phyloP scores from a whole-genome alignment of 2,113 vertebrate species.

The Ageneiosus marmoratus region DNA sequence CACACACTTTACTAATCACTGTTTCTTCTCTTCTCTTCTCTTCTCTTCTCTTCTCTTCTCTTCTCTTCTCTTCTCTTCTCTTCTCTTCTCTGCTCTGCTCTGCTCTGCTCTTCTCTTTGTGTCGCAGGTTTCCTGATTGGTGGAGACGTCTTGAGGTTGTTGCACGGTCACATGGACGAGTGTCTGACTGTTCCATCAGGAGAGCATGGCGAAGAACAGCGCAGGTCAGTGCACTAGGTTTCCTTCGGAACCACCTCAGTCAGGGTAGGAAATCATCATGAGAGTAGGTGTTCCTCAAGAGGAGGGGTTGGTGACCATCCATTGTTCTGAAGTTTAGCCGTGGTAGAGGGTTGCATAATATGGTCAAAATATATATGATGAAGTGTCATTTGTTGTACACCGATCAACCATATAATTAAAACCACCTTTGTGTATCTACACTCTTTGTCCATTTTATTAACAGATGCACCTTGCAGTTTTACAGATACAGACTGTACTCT shows the following conservation, averaged over 20 bases:
- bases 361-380: background rate
- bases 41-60: background rate
- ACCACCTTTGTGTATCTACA: no score
- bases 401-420: no score
- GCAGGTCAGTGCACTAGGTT: constrained; percentile 75
- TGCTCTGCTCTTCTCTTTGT: background rate
- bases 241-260: background rate
- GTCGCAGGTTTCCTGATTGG: constrained; percentile 88
- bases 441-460: no score
- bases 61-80: background rate
- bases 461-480: no score
- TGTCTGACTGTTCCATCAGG: constrained; percentile 93
- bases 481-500: no score
- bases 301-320: background rate
- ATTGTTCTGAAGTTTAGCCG: background rate
- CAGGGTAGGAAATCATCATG: background rate
- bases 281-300: background rate
- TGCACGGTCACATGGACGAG: constrained; percentile 96
- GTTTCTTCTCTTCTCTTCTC: no score
- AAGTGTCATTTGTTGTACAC: no score
- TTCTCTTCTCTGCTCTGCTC: background rate
- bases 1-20: background rate
- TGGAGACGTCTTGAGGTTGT: constrained; percentile 89
- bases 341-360: background rate
- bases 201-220: constrained; percentile 90